Conservation (phyloP, 1,140 invertebrate species). For the Campoletis sonorensis region DNA sequence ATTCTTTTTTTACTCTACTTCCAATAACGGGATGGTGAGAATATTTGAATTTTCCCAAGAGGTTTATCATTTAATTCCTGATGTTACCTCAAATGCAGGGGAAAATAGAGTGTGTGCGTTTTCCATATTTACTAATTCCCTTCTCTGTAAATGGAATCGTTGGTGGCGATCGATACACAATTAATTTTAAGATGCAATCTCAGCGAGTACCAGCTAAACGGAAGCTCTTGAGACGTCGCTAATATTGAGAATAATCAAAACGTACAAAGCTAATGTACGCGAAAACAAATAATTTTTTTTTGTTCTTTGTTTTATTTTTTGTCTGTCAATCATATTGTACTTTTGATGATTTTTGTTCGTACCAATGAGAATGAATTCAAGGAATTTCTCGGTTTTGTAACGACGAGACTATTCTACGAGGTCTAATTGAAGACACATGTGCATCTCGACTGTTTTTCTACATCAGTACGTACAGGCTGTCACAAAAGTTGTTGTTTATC, state of each 20-base stretch:
- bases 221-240: neutral
- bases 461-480: too few relatives aligned
- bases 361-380: neutral
- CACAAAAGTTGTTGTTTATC: too few relatives aligned
- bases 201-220: neutral
- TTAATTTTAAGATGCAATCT: neutral
- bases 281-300: neutral
- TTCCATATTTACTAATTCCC: neutral
- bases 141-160: neutral
- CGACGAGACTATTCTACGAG: neutral
- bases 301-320: neutral
- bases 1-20: too few relatives aligned
- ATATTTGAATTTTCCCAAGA: neutral
- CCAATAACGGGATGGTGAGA: too few relatives aligned
- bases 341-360: neutral
- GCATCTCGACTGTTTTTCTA: neutral
- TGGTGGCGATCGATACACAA: neutral
- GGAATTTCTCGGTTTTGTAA: neutral
- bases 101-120: neutral
- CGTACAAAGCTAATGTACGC: slow-evolving; percentile 13
- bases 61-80: neutral
- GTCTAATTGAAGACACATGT: neutral
- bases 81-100: neutral
- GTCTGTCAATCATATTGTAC: neutral
- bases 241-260: slow-evolving; percentile 31